These are phyloP conservation scores for Pimephales promelas DNA, from an alignment of 2,113 vertebrate genomes.

Conservation along the genomic window DNA sequence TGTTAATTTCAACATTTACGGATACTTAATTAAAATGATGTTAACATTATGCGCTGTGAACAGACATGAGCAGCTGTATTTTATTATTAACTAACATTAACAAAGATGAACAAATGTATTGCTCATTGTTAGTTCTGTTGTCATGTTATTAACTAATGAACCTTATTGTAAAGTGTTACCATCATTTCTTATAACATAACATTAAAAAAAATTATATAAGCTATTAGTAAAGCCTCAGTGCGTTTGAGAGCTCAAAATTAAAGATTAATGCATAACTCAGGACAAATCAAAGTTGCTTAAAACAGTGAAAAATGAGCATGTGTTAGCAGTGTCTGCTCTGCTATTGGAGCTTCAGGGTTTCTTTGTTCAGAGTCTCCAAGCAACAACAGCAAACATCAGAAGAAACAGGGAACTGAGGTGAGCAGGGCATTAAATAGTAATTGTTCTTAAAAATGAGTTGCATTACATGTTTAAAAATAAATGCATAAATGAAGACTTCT, in stretches of 20 bases:
- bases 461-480: background rate
- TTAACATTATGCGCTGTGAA: too few relatives aligned
- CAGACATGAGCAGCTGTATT: too few relatives aligned
- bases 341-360: background rate
- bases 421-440: background rate
- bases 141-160: too few relatives aligned
- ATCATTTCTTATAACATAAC: too few relatives aligned
- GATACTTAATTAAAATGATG: too few relatives aligned
- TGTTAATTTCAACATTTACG: too few relatives aligned
- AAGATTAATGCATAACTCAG: background rate
- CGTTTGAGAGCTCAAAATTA: too few relatives aligned
- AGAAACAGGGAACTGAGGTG: background rate
- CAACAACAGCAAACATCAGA: constrained; percentile 21
- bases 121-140: too few relatives aligned
- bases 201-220: too few relatives aligned
- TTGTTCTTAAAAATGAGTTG: background rate
- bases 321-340: background rate
- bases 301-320: background rate
- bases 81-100: too few relatives aligned
- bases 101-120: too few relatives aligned
- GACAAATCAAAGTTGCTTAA: background rate
- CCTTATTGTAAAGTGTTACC: too few relatives aligned
- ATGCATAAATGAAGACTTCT: background rate
- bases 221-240: background rate
- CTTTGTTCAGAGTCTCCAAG: constrained; percentile 30